These are phyloP conservation scores for Rhea pennata DNA, from an alignment of 2,113 vertebrate genomes.

Conservation along the genomic window DNA sequence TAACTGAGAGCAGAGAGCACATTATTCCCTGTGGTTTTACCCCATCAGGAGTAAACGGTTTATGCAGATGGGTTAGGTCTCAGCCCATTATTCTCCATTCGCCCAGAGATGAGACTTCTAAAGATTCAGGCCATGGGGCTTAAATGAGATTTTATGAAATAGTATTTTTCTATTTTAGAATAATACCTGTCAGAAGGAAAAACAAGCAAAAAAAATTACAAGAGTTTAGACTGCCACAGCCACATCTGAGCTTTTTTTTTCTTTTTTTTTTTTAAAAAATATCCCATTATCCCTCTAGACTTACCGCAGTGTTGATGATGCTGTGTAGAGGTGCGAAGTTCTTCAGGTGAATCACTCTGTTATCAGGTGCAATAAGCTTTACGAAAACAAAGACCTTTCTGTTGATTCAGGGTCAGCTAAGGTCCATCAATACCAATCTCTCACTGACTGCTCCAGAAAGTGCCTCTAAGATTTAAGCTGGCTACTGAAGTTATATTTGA, in stretches of 20 bases:
- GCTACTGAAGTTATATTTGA: not conserved
- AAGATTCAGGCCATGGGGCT: not conserved
- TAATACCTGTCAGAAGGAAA: slow-evolving; percentile 13
- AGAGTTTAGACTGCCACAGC: not conserved
- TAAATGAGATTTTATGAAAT: slow-evolving; percentile 22
- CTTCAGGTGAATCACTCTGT: slow-evolving; percentile 1
- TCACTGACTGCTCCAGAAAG: not conserved
- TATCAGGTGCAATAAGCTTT: not conserved
- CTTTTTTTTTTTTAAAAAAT: not conserved
- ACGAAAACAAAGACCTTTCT: slow-evolving; percentile 20
- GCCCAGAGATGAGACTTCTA: not conserved
- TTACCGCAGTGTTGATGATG: not conserved
- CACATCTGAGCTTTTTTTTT: not conserved
- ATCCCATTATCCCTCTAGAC: not conserved
- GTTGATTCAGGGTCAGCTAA: slow-evolving; percentile 21
- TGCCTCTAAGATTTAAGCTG: not conserved
- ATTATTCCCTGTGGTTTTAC: not conserved
- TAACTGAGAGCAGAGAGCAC: not conserved
- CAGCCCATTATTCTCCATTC: not conserved
- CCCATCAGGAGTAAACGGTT: slow-evolving; percentile 14
- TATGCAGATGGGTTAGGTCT: not conserved
- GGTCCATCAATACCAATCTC: not conserved
- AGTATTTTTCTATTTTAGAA: slow-evolving; percentile 43
- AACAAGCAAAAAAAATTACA: not conserved
- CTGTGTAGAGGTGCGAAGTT: not conserved